These are phyloP conservation scores for Rhyzopertha dominica DNA, from an alignment of 1,140 invertebrate species.

Conservation along the genomic window DNA sequence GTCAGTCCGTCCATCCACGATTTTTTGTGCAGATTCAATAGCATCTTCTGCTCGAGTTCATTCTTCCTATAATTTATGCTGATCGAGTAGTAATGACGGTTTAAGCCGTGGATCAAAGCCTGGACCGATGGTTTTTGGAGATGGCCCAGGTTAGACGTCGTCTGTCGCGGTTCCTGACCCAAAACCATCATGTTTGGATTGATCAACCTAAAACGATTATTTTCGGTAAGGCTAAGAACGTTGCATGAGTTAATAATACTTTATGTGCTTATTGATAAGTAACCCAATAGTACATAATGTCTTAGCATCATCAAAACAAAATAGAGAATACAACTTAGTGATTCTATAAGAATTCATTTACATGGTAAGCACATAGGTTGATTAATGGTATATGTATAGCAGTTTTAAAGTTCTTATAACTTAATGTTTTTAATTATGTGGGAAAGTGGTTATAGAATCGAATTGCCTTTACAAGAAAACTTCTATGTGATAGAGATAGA, in stretches of 20 bases:
- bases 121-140: constrained; percentile 99
- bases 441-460: too few species aligned
- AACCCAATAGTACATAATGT: not conserved
- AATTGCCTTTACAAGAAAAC: too few species aligned
- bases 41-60: constrained; percentile 98
- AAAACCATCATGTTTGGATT: constrained; percentile 99
- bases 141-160: constrained; percentile 98
- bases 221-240: too few species aligned
- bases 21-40: constrained; percentile 98
- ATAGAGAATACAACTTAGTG: constrained; percentile 2
- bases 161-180: constrained; percentile 97
- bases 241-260: too few species aligned
- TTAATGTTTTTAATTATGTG: too few species aligned
- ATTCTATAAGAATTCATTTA: too few species aligned
- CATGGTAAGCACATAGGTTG: too few species aligned
- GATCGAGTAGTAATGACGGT: constrained; percentile 99
- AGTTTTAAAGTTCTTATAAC: too few species aligned
- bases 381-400: too few species aligned
- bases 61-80: constrained; percentile 99
- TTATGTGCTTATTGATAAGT: not conserved
- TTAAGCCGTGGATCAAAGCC: constrained; percentile 97
- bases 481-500: too few species aligned
- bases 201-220: constrained; percentile 66
- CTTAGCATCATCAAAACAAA: constrained; percentile 9
- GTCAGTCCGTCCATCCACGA: constrained; percentile 99